A percentile compares a stretch with the other conserved stretches of the same genome.
Conservation (phyloP, 1,140 invertebrate genomes). For the Apis cerana region DNA sequence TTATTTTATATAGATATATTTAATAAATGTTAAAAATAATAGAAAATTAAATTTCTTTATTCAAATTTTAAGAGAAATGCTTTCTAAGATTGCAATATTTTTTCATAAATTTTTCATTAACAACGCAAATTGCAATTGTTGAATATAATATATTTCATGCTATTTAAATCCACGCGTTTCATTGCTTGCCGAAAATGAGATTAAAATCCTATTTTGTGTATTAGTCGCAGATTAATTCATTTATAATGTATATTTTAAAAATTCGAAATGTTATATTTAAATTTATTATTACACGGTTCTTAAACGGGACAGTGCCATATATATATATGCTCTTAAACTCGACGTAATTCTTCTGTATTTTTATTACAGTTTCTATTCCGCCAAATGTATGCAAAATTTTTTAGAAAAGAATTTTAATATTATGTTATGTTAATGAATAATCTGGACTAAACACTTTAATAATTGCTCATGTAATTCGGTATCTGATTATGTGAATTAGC, state of each 20-base stretch:
- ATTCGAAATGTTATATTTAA: neutral
- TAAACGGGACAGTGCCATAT: conserved; percentile 28
- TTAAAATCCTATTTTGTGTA: neutral
- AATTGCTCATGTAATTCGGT: neutral
- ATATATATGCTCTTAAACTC: neutral
- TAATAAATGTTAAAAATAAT: neutral
- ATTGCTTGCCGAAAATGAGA: neutral
- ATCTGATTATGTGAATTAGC: too few species aligned
- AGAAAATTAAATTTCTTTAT: neutral
- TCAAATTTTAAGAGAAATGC: neutral
- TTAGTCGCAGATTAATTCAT: neutral
- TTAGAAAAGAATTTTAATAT: neutral
- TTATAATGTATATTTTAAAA: too few species aligned
- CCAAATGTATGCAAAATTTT: neutral
- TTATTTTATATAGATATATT: conserved; percentile 5
- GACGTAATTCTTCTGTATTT: neutral
- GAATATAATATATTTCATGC: neutral
- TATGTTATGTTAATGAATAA: neutral
- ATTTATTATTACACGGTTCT: neutral
- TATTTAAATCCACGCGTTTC: neutral
- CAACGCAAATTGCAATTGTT: neutral
- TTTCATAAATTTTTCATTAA: neutral
- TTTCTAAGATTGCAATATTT: neutral
- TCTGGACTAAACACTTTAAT: neutral
- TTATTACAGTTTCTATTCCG: neutral